Evolutionary conservation across 2,888 invertebrate genomes (phyloP), one percentile per base, ranked within the genome.

Genomic region (Drosophila lacicola): DNA sequence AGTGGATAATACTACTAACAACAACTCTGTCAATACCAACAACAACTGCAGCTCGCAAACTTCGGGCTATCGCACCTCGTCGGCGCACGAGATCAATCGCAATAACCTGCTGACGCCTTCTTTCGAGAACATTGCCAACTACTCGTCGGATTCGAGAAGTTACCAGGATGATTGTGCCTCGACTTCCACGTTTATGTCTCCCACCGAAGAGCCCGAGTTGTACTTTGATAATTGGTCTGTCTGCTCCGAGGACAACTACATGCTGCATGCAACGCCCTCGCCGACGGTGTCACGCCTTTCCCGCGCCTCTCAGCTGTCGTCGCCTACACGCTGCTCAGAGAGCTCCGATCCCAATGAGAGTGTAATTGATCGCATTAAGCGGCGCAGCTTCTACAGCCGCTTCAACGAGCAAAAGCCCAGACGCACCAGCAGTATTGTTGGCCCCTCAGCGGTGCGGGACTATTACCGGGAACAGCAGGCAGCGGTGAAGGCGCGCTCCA

Each of bases 321-420:
- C 91, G 21, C 91, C 92, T 29, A 91, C 92, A 0, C 91, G 91
- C 37, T 82, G 93, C 9, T 89, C 89, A 3, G 91, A 90, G 50
- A 85, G 87, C 44, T 90, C 91, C 1, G 94, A 94, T 76, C 93
- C 93, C 50, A 93, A 92, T 63, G 96, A 96, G 89, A 97, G 96
- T 66, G 95, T 98, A 44, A 95, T 95, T 55, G 98, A 98, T 89
- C 94, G 98, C 84, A 98, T 98, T 84, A 94, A 96, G 80, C 94
- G 98, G 36, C 97, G 97, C 91, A 97, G 97, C 91, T 98, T 97
- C 92, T 98, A 97, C 90, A 95, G 96, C 13, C 94, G 97, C 78
- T 98, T 98, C 91, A 97, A 98, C 90, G 97, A 97, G 89, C 95
- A 96, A 90, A 96, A 96, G 85, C 94, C 94, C 75, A 93, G 95